Evolutionary conservation across 2,113 vertebrate species (phyloP).

Genomic region (Dipodomys stephensi): DNA sequence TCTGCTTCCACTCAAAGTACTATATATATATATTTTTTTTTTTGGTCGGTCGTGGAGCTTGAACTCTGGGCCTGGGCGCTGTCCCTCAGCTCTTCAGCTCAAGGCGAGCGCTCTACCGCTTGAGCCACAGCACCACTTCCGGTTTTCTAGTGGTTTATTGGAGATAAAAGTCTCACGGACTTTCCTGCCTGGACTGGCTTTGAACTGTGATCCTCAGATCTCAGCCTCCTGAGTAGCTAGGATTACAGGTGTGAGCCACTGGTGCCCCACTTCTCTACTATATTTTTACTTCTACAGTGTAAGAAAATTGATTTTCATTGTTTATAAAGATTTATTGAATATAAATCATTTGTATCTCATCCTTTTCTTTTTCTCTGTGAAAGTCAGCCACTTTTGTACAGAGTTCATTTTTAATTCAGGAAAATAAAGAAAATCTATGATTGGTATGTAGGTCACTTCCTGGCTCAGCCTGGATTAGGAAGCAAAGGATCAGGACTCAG

Average conservation of each 20-base stretch:
- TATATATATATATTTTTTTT: background rate
- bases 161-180: no score
- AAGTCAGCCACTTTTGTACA: slow-evolving; percentile 49
- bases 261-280: background rate
- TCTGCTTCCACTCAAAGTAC: background rate
- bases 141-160: no score
- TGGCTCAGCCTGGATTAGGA: slow-evolving; percentile 30
- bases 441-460: slow-evolving; percentile 59
- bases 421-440: slow-evolving; percentile 67
- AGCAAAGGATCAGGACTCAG: slow-evolving; percentile 40
- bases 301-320: slow-evolving; percentile 53
- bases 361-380: slow-evolving; percentile 8
- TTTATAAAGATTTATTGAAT: slow-evolving; percentile 42
- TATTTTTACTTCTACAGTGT: slow-evolving; percentile 29
- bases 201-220: no score
- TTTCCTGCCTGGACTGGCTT: no score
- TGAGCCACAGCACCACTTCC: no score
- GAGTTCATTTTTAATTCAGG: slow-evolving; percentile 52
- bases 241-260: no score
- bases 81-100: no score
- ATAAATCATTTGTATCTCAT: slow-evolving; percentile 36
- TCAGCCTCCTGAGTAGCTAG: no score
- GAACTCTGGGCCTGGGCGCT: no score
- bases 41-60: no score
- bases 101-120: no score